phyloP scores from a whole-genome alignment of 2,888 invertebrate species.

The Andrena bucephala region DNA sequence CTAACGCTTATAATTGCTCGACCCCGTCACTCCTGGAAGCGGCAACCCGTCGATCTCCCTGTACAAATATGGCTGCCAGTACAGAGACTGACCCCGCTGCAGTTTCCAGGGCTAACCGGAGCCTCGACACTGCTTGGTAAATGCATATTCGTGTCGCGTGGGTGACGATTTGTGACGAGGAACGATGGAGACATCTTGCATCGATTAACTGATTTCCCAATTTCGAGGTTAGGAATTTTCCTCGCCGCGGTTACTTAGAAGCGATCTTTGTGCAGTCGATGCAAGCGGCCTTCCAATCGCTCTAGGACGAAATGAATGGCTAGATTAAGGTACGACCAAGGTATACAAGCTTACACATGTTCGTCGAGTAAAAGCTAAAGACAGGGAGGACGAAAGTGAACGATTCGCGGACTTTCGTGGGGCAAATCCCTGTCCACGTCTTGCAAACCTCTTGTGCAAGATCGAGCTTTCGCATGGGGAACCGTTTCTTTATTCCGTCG shows the following conservation, averaged over 20 bases:
- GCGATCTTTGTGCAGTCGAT: background rate
- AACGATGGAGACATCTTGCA: background rate
- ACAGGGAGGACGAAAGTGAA: background rate
- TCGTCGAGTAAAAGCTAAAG: background rate
- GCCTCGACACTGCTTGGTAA: slow-evolving; percentile 23
- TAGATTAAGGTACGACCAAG: slow-evolving; percentile 13
- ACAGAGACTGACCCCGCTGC: too few species aligned
- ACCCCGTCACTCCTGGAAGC: slow-evolving; percentile 2
- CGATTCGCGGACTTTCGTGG: background rate
- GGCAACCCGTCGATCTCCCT: too few species aligned
- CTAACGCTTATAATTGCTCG: slow-evolving; percentile 19
- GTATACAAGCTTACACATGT: background rate
- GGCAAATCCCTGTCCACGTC: background rate
- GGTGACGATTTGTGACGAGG: slow-evolving; percentile 2
- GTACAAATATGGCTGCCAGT: too few species aligned
- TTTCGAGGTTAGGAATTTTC: background rate
- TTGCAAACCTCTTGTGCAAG: background rate
- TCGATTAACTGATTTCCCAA: background rate
- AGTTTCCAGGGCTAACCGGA: background rate
- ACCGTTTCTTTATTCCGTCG: background rate
- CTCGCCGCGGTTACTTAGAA: background rate
- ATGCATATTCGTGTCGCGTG: slow-evolving; percentile 29
- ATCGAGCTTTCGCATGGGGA: background rate
- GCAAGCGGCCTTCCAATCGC: background rate
- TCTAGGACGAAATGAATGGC: slow-evolving; percentile 25